Base-by-base conservation (phyloP, 2,113 vertebrate genomes). In the Neogobius melanostomus region DNA sequence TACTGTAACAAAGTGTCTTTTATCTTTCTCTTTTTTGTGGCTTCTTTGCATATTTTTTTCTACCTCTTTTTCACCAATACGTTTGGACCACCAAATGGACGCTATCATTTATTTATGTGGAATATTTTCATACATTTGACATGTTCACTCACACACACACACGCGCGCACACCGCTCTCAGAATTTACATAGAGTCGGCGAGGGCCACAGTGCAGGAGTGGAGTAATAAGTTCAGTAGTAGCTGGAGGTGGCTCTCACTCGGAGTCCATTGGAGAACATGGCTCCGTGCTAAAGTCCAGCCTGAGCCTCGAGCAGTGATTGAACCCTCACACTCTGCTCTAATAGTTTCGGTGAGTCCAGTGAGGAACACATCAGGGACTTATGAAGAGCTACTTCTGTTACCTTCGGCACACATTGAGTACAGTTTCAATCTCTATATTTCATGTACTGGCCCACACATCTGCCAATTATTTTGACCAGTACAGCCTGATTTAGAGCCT, bases 251-350 rank as follows among this genome's bases (percentile, higher is more conserved):
- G 43, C 28, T 56, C 17, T 11, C 17, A 14, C 53, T 49, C 8
- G 2, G 43, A 44, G 64, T 69, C 73, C 61, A 65, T 46, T 21
- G 42, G 28, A 72, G 54, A 51, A 76, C 49, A 11, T 51, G 54
- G 49, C 60, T 42, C 15, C 11, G 49, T 51, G 46, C 16, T 52
- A 64, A 28, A 52, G 64, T 72, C 69, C 54, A 70, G 3, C 52
- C 17, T 17, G 1, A 67, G 63, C 66, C 57, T 63, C n/a, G 7
- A 66, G 62, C 69, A 16, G 61, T 52, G 54, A 64, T 5, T 72
- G 21, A 68, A 68, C 47, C 46, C 60, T 52, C 46, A 64, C 42
- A 68, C 57, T 21, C 44, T 12, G 10, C 36, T 17, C 62, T 51
- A 68, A 64, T 64, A 50, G 49, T 15, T 59, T 6, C 4, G n/a